Percentiles rank a stretch among this genome's conserved stretches.
Conservation (phyloP, 1,140 invertebrate species). For the Eriocheir sinensis region DNA sequence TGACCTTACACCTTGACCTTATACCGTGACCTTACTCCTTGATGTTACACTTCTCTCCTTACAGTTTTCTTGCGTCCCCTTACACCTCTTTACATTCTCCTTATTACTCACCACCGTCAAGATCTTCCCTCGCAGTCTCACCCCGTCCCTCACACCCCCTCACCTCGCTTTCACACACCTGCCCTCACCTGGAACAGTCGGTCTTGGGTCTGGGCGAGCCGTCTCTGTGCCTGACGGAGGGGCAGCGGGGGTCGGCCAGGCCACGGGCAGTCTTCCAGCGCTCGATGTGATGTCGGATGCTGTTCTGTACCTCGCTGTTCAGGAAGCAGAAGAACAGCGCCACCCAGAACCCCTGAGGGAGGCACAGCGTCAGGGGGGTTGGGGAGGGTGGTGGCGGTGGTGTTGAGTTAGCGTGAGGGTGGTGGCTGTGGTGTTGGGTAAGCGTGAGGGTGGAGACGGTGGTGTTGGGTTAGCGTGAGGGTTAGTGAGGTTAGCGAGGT, state of each 20-base stretch:
- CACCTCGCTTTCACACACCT: slow-evolving; percentile 23
- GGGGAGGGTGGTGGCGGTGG: no score
- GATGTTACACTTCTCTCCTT: no score
- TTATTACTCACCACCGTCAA: no score
- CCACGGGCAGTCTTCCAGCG: slow-evolving; percentile 71
- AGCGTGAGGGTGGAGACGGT: no score
- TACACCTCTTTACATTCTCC: no score
- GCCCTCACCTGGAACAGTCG: slow-evolving; percentile 63
- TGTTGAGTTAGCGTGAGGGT: background rate
- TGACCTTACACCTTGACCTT: no score
- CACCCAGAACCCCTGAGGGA: slow-evolving; percentile 61
- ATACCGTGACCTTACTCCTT: no score
- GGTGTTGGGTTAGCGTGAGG: no score
- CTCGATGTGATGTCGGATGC: slow-evolving; percentile 71
- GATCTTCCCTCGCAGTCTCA: no score
- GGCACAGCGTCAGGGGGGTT: background rate
- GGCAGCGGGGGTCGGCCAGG: slow-evolving; percentile 29
- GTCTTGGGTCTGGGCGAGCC: slow-evolving; percentile 66
- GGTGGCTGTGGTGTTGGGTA: background rate
- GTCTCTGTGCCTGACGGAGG: slow-evolving; percentile 62
- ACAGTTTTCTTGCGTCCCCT: no score
- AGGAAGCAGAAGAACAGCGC: slow-evolving; percentile 77
- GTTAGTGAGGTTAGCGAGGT: no score
- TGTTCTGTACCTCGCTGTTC: slow-evolving; percentile 75
- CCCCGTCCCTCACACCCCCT: no score